Evolutionary conservation across 2,797 vertebrate species (phyloP).

Genomic region (Muscicapa comitata): DNA sequence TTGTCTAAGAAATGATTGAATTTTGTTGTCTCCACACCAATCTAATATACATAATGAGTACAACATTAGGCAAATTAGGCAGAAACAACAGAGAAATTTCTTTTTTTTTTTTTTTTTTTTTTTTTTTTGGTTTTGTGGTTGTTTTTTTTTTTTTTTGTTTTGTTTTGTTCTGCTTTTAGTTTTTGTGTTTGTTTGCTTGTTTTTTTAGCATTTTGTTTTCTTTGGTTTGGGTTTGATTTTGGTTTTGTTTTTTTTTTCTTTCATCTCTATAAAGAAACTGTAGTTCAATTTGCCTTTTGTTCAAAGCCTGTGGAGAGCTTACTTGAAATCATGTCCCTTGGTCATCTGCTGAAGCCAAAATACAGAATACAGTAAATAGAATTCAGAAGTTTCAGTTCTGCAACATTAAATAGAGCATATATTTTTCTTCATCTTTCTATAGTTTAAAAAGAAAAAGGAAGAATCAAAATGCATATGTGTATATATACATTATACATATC

Average conservation of each 20-base stretch:
- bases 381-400: background rate
- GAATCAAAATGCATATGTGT: background rate
- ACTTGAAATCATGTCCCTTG: background rate
- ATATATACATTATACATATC: background rate
- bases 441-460: background rate
- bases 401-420: background rate
- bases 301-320: background rate
- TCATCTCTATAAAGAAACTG: background rate
- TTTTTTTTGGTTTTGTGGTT: too few species aligned
- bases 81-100: background rate
- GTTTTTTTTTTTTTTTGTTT: background rate
- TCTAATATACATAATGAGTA: background rate
- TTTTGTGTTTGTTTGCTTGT: background rate
- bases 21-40: background rate
- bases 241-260: background rate
- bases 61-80: background rate
- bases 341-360: background rate
- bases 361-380: background rate
- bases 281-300: background rate
- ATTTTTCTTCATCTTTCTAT: background rate
- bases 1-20: conserved; percentile 1
- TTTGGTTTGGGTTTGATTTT: background rate
- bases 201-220: too few species aligned
- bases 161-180: background rate
- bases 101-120: too few species aligned